A percentile compares a stretch with the other conserved stretches of the same genome.
phyloP scores from a whole-genome alignment of 35 echinoderm and acorn worm species.

The Ophiothrix spiculata region DNA sequence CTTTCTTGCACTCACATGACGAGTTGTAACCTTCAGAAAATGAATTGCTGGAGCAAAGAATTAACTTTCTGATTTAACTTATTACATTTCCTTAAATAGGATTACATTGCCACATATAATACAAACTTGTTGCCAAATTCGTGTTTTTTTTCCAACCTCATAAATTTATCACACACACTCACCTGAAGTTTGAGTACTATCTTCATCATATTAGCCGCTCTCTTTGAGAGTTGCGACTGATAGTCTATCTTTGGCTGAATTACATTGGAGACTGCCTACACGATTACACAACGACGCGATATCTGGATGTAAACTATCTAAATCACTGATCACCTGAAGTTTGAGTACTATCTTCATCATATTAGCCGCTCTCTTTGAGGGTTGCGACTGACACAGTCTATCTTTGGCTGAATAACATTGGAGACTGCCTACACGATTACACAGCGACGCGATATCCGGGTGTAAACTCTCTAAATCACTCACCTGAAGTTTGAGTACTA shows the following conservation, averaged over 20 bases:
- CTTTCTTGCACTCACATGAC: too few relatives aligned
- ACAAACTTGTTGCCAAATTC: too few relatives aligned
- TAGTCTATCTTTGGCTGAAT: conserved; percentile 82
- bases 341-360: conserved; percentile 85
- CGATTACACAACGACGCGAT: conserved; percentile 85
- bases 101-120: too few relatives aligned
- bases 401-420: conserved; percentile 76
- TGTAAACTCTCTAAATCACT: conserved; percentile 86
- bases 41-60: too few relatives aligned
- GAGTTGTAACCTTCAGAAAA: too few relatives aligned
- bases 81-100: too few relatives aligned
- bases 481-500: conserved; percentile 83
- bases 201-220: conserved; percentile 91
- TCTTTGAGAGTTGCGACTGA: conserved; percentile 82
- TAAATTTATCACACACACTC: too few relatives aligned
- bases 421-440: conserved; percentile 66
- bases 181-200: conserved; percentile 83
- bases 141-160: too few relatives aligned
- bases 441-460: conserved; percentile 88
- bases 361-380: conserved; percentile 83
- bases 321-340: conserved; percentile 89
- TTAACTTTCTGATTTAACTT: too few relatives aligned
- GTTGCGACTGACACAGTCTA: conserved; percentile 75
- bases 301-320: conserved; percentile 89
- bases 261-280: conserved; percentile 61